phyloP scores from a whole-genome alignment of 2,888 invertebrate species.

The Cataglyphis livida region DNA sequence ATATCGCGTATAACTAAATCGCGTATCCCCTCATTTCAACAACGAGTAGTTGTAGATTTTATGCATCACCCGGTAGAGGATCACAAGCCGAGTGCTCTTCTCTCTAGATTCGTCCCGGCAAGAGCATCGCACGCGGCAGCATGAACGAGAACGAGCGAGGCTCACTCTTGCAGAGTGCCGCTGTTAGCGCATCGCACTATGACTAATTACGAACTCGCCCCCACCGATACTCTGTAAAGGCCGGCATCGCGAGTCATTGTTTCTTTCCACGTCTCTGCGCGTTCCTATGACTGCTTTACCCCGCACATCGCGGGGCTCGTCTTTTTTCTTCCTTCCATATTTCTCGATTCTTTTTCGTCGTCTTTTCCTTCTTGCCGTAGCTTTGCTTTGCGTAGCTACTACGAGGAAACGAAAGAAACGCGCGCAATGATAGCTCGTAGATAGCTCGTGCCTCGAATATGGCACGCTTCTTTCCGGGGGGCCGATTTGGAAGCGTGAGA shows the following conservation, averaged over 20 bases:
- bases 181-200: constrained; percentile 85
- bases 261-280: constrained; percentile 71
- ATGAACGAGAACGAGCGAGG: constrained; percentile 71
- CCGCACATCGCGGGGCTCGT: constrained; percentile 18
- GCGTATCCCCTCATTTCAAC: constrained; percentile 8
- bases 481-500: constrained; percentile 19
- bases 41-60: constrained; percentile 14
- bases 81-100: constrained; percentile 66
- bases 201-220: constrained; percentile 82
- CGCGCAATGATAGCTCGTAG: constrained; percentile 70
- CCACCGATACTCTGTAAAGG: constrained; percentile 71
- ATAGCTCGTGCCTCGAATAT: constrained; percentile 72
- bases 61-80: constrained; percentile 65
- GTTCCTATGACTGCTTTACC: constrained; percentile 53
- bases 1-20: background rate
- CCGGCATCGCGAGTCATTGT: constrained; percentile 73
- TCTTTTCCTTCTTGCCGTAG: background rate
- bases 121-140: constrained; percentile 44
- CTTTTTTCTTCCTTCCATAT: constrained; percentile 4
- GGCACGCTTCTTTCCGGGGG: constrained; percentile 50
- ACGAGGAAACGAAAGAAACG: constrained; percentile 68
- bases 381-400: constrained; percentile 54
- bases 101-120: constrained; percentile 62
- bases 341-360: constrained; percentile 23
- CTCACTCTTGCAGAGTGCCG: constrained; percentile 85